phyloP scores from a whole-genome alignment of 2,797 vertebrate genomes.

The Sebastes goodei region DNA sequence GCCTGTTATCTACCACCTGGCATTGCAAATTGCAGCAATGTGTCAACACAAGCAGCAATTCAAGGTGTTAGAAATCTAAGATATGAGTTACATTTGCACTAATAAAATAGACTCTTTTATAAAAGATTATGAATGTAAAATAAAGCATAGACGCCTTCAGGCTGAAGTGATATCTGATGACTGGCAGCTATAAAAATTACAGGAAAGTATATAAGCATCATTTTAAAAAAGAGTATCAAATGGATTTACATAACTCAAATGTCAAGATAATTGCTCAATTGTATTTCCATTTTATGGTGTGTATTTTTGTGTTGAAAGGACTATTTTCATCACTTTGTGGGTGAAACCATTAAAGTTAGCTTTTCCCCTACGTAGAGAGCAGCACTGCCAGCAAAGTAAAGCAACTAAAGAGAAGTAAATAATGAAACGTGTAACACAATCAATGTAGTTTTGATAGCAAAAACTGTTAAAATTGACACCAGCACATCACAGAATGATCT shows the following conservation, averaged over 20 bases:
- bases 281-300: not conserved
- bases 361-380: not conserved
- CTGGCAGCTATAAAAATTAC: not conserved
- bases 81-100: not conserved
- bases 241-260: not conserved
- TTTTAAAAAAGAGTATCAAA: not conserved
- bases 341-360: not conserved
- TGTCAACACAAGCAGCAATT: conserved; percentile 13
- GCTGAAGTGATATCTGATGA: not conserved
- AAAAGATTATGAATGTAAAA: not conserved
- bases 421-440: conserved; percentile 8
- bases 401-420: not conserved
- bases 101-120: not conserved
- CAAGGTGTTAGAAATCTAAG: not conserved
- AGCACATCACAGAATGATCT: not conserved
- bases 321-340: not conserved
- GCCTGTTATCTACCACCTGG: conserved; percentile 6
- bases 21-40: not conserved
- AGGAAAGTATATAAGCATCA: not conserved
- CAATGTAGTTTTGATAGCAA: not conserved
- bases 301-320: not conserved
- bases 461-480: not conserved
- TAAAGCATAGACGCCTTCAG: not conserved
- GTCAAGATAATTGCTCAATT: not conserved
- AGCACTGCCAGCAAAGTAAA: not conserved